These are phyloP conservation scores for Mamestra brassicae DNA, from an alignment of 2,888 invertebrate genomes.

Conservation along the genomic window DNA sequence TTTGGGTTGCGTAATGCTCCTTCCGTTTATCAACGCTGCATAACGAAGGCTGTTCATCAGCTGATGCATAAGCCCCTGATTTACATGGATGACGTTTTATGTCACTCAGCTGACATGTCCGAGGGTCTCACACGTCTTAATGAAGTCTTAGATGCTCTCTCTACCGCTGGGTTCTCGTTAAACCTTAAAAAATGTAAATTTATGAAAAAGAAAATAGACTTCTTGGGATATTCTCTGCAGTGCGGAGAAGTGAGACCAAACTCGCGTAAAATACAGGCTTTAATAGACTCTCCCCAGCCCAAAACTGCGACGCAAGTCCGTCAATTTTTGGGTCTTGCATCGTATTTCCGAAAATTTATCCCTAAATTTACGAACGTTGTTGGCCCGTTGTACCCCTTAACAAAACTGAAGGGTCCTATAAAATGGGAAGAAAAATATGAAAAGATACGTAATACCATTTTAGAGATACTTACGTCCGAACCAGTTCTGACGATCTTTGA, in stretches of 20 bases:
- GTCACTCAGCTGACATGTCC: background rate
- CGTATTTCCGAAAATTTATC: constrained; percentile 56
- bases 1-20: constrained; percentile 9
- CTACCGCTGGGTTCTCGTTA: constrained; percentile 17
- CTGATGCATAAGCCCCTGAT: background rate
- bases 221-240: constrained; percentile 45
- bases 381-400: constrained; percentile 55
- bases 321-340: constrained; percentile 59
- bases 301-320: constrained; percentile 46
- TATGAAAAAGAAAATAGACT: constrained; percentile 38
- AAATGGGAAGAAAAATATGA: constrained; percentile 3
- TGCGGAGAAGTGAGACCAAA: constrained; percentile 56
- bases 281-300: constrained; percentile 36
- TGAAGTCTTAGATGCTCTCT: constrained; percentile 25
- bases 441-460: no score
- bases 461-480: no score
- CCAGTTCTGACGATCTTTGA: no score
- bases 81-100: constrained; percentile 11
- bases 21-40: constrained; percentile 7
- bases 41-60: background rate
- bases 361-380: background rate
- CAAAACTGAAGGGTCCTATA: constrained; percentile 24
- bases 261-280: constrained; percentile 53
- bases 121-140: constrained; percentile 24
- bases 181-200: constrained; percentile 40